Percentiles rank a stretch among this genome's conserved stretches.
These are phyloP conservation scores for Lagodon rhomboides DNA, from an alignment of 2,797 vertebrate genomes.

Conservation along the genomic window DNA sequence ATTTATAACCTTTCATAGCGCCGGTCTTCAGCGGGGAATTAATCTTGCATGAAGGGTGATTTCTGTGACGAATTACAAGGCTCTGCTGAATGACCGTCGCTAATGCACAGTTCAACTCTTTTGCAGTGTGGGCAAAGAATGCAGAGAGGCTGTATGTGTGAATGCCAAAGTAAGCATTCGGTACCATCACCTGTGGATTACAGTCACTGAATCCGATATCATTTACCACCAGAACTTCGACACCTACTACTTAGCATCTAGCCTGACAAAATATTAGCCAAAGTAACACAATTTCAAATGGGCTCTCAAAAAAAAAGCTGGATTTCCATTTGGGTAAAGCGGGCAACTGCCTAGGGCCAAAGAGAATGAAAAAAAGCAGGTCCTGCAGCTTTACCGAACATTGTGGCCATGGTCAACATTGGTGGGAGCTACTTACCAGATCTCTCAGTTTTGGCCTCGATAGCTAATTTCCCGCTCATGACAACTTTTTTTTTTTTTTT, in stretches of 20 bases:
- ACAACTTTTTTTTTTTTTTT: no score
- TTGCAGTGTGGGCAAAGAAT: constrained; percentile 48
- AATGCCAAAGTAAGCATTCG: constrained; percentile 38
- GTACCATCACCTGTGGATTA: neutral
- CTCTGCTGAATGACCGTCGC: constrained; percentile 57
- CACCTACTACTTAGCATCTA: neutral
- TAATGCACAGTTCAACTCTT: constrained; percentile 57
- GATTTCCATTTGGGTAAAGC: neutral
- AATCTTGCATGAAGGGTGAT: constrained; percentile 83
- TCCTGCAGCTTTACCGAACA: no score
- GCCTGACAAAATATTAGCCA: neutral
- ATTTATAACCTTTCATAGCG: constrained; percentile 82
- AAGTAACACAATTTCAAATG: neutral
- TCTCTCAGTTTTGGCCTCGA: no score
- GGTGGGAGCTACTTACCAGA: no score
- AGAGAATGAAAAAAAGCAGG: no score
- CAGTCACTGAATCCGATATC: neutral
- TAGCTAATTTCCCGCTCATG: no score
- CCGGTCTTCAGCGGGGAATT: constrained; percentile 73
- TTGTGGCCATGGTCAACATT: no score
- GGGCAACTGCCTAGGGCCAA: no score
- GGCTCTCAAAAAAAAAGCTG: neutral
- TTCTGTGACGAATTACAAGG: constrained; percentile 74
- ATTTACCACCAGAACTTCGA: neutral
- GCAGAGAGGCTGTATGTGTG: constrained; percentile 11